phyloP scores from a whole-genome alignment of 2,797 vertebrate genomes.

The Corythornis leucogaster region DNA sequence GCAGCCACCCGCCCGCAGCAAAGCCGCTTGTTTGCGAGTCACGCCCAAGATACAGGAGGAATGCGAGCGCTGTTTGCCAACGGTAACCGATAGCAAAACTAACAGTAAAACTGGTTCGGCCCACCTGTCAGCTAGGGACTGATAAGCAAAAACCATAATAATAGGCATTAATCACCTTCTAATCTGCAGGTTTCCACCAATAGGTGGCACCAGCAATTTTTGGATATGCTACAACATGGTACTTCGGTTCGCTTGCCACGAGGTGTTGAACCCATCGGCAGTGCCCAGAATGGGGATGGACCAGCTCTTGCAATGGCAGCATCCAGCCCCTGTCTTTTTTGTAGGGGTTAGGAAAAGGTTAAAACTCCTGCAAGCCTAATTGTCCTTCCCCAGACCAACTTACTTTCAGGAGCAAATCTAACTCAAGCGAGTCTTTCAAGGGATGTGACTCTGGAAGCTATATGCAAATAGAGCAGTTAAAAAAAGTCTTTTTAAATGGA shows the following conservation, averaged over 20 bases:
- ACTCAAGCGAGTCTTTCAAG: background rate
- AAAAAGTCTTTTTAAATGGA: background rate
- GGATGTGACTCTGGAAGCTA: background rate
- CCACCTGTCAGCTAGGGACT: background rate
- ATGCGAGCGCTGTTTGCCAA: background rate
- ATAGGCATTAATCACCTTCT: background rate
- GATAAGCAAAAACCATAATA: background rate
- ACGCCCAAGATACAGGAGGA: background rate
- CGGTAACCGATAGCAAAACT: background rate
- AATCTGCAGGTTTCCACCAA: constrained; percentile 38
- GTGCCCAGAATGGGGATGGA: background rate
- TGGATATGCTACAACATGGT: constrained; percentile 33
- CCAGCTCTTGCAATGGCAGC: background rate
- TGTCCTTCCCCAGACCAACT: constrained; percentile 1
- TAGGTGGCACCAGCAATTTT: constrained; percentile 64
- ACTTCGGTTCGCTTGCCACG: background rate
- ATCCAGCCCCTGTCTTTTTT: background rate
- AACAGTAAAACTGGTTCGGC: constrained; percentile 10
- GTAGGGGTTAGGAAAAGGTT: background rate
- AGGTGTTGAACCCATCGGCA: background rate
- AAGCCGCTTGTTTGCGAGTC: background rate
- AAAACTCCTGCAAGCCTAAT: background rate
- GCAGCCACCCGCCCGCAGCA: background rate
- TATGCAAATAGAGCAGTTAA: background rate
- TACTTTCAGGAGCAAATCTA: background rate